These are phyloP conservation scores for Cynaeus angustus DNA, from an alignment of 2,888 invertebrate genomes.

Conservation along the genomic window DNA sequence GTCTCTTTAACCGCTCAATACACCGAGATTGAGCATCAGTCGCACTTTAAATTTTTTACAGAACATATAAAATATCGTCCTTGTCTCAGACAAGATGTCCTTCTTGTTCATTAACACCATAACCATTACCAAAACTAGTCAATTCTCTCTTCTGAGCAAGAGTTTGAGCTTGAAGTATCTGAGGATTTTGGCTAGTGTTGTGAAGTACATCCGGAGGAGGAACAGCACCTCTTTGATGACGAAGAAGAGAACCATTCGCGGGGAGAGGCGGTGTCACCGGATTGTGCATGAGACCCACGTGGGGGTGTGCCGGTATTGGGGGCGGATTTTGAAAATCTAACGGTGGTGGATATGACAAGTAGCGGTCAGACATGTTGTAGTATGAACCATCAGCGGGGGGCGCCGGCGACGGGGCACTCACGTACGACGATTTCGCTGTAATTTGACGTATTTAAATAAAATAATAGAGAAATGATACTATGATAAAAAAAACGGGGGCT, in stretches of 20 bases:
- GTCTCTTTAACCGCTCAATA: slow-evolving; percentile 31
- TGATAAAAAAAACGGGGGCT: too few species aligned
- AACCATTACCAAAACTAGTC: slow-evolving; percentile 71
- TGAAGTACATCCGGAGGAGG: slow-evolving; percentile 71
- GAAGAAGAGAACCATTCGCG: slow-evolving; percentile 68
- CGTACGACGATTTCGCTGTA: slow-evolving; percentile 77
- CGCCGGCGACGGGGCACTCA: slow-evolving; percentile 81
- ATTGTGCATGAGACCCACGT: slow-evolving; percentile 72
- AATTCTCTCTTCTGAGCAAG: slow-evolving; percentile 69
- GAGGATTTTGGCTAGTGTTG: slow-evolving; percentile 70
- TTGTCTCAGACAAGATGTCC: slow-evolving; percentile 72
- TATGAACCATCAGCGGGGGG: slow-evolving; percentile 86
- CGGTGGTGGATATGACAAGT: slow-evolving; percentile 86
- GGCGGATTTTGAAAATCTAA: slow-evolving; percentile 77
- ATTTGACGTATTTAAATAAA: slow-evolving; percentile 50
- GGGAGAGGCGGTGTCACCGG: slow-evolving; percentile 67
- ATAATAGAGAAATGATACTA: not conserved
- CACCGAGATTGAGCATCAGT: slow-evolving; percentile 33
- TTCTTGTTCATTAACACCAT: slow-evolving; percentile 71
- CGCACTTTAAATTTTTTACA: slow-evolving; percentile 58
- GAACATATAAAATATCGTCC: slow-evolving; percentile 67
- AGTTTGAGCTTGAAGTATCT: slow-evolving; percentile 71
- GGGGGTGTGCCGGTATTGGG: slow-evolving; percentile 69
- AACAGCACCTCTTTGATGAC: slow-evolving; percentile 66
- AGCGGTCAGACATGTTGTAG: slow-evolving; percentile 88